A percentile compares a stretch with the other conserved stretches of the same genome.
These are phyloP conservation scores for Balearica regulorum DNA, from an alignment of 2,797 vertebrate species.

Conservation along the genomic window DNA sequence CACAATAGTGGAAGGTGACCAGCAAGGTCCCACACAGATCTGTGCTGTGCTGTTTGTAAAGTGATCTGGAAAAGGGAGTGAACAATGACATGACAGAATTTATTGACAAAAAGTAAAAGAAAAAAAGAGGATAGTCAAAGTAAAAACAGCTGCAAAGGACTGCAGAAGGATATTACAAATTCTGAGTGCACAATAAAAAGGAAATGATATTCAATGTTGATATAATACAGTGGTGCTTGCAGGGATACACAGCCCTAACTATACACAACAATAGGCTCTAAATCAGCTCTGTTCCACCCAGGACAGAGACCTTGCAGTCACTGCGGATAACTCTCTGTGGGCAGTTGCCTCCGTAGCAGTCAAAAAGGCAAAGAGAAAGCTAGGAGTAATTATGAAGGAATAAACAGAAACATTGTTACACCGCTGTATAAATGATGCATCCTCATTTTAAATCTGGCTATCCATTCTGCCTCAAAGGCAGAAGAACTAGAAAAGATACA, in stretches of 20 bases:
- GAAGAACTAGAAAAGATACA: background rate
- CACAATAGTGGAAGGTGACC: slow-evolving; percentile 15
- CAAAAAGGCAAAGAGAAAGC: slow-evolving; percentile 11
- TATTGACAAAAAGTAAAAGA: background rate
- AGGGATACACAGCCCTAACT: background rate
- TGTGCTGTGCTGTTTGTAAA: background rate
- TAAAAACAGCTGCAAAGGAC: background rate
- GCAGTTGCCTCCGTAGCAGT: background rate
- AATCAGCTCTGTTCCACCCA: background rate
- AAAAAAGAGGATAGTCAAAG: background rate
- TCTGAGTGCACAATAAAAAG: background rate
- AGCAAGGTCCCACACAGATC: background rate
- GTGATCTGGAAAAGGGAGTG: background rate
- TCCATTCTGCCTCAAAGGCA: background rate
- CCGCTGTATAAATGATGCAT: background rate
- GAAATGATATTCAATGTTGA: background rate
- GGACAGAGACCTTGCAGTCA: background rate
- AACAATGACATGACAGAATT: background rate
- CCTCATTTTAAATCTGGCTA: background rate
- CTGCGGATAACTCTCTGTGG: background rate
- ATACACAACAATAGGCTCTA: background rate
- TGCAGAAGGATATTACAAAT: background rate
- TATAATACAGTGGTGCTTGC: background rate
- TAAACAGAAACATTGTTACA: background rate
- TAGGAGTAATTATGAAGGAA: background rate